phyloP scores from a whole-genome alignment of 2,888 invertebrate species.

The Drosophila neutralis region DNA sequence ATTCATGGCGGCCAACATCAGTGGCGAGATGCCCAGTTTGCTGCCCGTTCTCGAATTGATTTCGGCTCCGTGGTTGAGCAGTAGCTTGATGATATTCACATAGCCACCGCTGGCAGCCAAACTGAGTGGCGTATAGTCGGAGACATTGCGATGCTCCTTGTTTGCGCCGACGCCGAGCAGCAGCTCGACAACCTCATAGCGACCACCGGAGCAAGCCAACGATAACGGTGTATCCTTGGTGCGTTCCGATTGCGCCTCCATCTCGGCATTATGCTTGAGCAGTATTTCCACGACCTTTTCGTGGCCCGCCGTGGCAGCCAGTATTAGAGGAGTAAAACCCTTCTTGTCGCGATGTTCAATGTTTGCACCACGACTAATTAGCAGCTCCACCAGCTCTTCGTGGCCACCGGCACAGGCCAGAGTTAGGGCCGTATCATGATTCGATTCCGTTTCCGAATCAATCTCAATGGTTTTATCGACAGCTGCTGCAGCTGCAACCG shows the following conservation, averaged over 20 bases:
- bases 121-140: constrained; percentile 99
- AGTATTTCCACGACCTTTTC: constrained; percentile 95
- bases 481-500: constrained; percentile 81
- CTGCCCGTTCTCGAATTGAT: constrained; percentile 99
- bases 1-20: constrained; percentile 99
- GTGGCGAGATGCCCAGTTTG: constrained; percentile 98
- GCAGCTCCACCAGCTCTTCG: constrained; percentile 96
- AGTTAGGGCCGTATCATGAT: constrained; percentile 99
- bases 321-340: constrained; percentile 98
- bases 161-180: constrained; percentile 95
- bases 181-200: constrained; percentile 97
- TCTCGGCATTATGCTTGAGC: constrained; percentile 96
- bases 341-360: constrained; percentile 99
- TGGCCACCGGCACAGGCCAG: constrained; percentile 99
- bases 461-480: constrained; percentile 94
- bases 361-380: constrained; percentile 96
- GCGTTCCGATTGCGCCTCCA: constrained; percentile 99
- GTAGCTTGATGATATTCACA: constrained; percentile 97
- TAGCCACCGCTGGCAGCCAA: constrained; percentile 99
- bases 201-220: constrained; percentile 97
- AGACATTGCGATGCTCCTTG: constrained; percentile 99
- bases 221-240: constrained; percentile 99
- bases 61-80: constrained; percentile 97
- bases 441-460: constrained; percentile 98
- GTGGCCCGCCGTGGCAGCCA: constrained; percentile 98